Evolutionary conservation across 2,113 vertebrate genomes (phyloP), one percentile per base, ranked within the genome.

Genomic region (Struthidea cinerea): DNA sequence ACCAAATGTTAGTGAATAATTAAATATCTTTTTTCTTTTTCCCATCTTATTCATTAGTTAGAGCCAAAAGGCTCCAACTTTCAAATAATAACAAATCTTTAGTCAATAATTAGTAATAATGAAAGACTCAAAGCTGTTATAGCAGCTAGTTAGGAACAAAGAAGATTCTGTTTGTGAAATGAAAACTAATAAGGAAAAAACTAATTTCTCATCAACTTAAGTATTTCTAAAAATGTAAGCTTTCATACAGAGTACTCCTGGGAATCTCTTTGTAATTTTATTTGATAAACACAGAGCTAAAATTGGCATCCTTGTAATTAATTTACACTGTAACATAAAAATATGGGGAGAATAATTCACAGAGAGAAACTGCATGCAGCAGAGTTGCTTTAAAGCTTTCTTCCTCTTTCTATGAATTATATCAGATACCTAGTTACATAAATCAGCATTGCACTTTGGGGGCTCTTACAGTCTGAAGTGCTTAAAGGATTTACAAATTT

Each of bases 1-100:
- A 73, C 69, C 65, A 94, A 91, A 85, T 59, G 32, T 76, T 84
- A 68, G 68, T 84, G 79, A 96, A 89, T 93, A 83, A 96, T 92
- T 96, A 74, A 95, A 46, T 71, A 28, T n/a, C 35, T 81, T 93
- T 94, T 84, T 37, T 24, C 77, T 71, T 84, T 7, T 3, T 41
- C 33, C 49, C 57, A 61, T 84, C 67, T 22, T 73, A n/a, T 68
- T 84, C 75, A 93, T 96, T 76, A 64, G 14, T 91, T 79, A 60
- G 22, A 89, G 50, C 15, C 79, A 63, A 95, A 80, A 89, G 39
- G 35, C 65, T 89, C 27, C 61, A 89, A 75, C 35, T 90, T 91
- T 81, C 57, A 92, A 90, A 87, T 68, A 90, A 71, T 64, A 87
- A 56, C 49, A 85, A 94, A 81, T 59, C 39, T 94, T 94, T 87